Evolutionary conservation across 1,140 invertebrate species (phyloP).

Genomic region (Thaumetopoea pityocampa): DNA sequence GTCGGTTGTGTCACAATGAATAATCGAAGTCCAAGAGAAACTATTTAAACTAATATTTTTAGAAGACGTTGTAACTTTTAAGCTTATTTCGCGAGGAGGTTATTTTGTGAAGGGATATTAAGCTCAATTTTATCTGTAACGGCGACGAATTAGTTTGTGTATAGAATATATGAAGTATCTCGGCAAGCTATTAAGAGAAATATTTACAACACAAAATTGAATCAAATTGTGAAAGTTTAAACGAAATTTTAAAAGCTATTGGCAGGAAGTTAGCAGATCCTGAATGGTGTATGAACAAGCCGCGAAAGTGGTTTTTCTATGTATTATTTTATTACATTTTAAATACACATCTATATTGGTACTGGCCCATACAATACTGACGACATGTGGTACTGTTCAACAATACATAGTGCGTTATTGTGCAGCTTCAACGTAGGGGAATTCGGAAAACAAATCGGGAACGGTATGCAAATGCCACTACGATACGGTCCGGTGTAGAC

Average conservation of each 20-base stretch:
- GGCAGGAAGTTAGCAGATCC: no score
- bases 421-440: conserved; percentile 40
- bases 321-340: no score
- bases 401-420: conserved; percentile 37
- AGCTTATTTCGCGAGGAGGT: conserved; percentile 6
- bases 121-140: no score
- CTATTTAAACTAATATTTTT: conserved; percentile 37
- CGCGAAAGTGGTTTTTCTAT: no score
- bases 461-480: conserved; percentile 52
- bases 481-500: conserved; percentile 11
- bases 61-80: conserved; percentile 17
- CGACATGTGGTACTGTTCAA: conserved; percentile 31
- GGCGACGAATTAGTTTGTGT: no score
- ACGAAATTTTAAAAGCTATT: no score
- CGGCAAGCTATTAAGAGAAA: no score
- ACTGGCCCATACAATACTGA: conserved; percentile 5
- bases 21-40: conserved; percentile 30
- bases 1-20: conserved; percentile 33
- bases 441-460: conserved; percentile 54
- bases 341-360: no score
- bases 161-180: no score
- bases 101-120: conserved; percentile 7
- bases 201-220: no score
- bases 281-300: no score
- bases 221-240: no score